Conservation (phyloP, 2,797 vertebrate species). For the Channa striata region DNA sequence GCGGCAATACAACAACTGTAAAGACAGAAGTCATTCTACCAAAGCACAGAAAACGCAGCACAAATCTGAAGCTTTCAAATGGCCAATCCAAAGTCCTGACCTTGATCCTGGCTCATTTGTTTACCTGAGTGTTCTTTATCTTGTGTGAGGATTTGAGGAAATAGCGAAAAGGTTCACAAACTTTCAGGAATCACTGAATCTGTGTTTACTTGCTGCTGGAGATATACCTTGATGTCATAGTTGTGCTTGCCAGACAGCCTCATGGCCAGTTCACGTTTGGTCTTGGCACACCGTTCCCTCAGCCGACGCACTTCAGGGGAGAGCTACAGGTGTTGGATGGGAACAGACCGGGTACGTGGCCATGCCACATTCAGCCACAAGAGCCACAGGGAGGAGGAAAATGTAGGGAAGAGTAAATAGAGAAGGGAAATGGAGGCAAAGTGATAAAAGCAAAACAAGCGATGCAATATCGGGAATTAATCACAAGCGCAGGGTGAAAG, state of each 20-base stretch:
- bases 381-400: slow-evolving; percentile 35
- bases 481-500: slow-evolving; percentile 64
- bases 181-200: neutral
- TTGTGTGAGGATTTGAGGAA: too few relatives aligned
- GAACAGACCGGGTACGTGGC: slow-evolving; percentile 26
- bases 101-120: too few relatives aligned
- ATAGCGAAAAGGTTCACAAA: too few relatives aligned
- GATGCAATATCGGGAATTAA: slow-evolving; percentile 66
- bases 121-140: too few relatives aligned
- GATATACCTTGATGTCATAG: slow-evolving; percentile 93
- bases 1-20: too few relatives aligned
- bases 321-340: slow-evolving; percentile 84
- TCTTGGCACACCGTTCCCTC: slow-evolving; percentile 93
- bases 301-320: slow-evolving; percentile 92
- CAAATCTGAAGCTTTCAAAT: too few relatives aligned
- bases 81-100: too few relatives aligned
- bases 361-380: slow-evolving; percentile 49
- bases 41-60: too few relatives aligned
- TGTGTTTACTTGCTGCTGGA: slow-evolving; percentile 33
- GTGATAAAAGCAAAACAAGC: slow-evolving; percentile 74
- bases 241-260: slow-evolving; percentile 93
- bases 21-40: too few relatives aligned
- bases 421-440: slow-evolving; percentile 58
- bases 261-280: slow-evolving; percentile 91
- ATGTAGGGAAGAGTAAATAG: slow-evolving; percentile 42